These are phyloP conservation scores for Pterophyllum scalare DNA, from an alignment of 2,113 vertebrate species.

Conservation along the genomic window DNA sequence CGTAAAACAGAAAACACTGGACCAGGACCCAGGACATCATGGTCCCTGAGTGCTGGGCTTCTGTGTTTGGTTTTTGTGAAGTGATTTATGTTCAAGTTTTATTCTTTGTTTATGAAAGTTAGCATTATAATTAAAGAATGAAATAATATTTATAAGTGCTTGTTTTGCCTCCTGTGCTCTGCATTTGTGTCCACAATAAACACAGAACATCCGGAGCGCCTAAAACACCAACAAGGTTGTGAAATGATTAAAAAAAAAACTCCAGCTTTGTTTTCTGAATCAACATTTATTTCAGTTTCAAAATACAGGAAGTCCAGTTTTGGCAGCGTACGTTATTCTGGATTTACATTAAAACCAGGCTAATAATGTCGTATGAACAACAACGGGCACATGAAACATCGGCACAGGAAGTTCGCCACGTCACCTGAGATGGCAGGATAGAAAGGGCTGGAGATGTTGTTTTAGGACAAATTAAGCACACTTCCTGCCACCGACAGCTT, in stretches of 20 bases:
- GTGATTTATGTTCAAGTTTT: too few relatives aligned
- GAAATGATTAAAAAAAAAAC: slow-evolving; percentile 24
- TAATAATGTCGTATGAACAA: slow-evolving; percentile 48
- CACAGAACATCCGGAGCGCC: neutral
- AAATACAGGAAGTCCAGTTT: slow-evolving; percentile 57
- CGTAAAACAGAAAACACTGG: too few relatives aligned
- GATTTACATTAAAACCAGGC: slow-evolving; percentile 19
- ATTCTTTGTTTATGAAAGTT: too few relatives aligned
- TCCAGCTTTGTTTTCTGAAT: slow-evolving; percentile 37
- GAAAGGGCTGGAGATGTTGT: slow-evolving; percentile 36
- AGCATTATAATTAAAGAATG: too few relatives aligned
- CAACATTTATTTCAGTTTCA: slow-evolving; percentile 69
- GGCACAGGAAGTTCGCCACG: slow-evolving; percentile 51
- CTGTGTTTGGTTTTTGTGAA: too few relatives aligned
- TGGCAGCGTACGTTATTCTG: slow-evolving; percentile 55
- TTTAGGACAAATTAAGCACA: slow-evolving; percentile 37
- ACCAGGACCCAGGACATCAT: too few relatives aligned
- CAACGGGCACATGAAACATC: slow-evolving; percentile 32
- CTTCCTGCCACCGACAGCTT: slow-evolving; percentile 35
- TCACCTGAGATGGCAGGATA: slow-evolving; percentile 45
- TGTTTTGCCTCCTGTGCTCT: too few relatives aligned
- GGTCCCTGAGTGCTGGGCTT: too few relatives aligned
- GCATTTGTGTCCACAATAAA: too few relatives aligned
- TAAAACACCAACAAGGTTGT: slow-evolving; percentile 13
- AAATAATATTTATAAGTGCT: too few relatives aligned